Conservation (phyloP, 2,888 invertebrate species). For the Drosophila pseudotalamancana region DNA sequence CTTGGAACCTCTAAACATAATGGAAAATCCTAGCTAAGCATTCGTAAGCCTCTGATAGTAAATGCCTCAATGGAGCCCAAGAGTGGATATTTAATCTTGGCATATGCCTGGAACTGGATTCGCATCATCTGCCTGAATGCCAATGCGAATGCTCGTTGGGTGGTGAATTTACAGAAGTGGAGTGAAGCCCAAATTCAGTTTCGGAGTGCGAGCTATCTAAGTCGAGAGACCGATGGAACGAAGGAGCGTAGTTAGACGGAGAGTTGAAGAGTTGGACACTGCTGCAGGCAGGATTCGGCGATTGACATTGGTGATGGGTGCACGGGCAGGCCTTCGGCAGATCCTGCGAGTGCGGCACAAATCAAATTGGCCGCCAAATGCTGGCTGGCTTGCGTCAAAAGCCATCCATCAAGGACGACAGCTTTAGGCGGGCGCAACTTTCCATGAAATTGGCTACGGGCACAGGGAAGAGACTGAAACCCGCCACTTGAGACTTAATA, state of each 20-base stretch:
- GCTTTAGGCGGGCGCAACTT: constrained; percentile 68
- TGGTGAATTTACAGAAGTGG: constrained; percentile 22
- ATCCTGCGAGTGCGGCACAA: constrained; percentile 44
- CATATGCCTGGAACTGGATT: not conserved
- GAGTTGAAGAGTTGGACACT: constrained; percentile 15
- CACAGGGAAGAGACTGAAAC: constrained; percentile 30
- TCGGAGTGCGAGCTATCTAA: not conserved
- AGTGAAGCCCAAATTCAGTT: constrained; percentile 35
- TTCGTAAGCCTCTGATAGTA: not conserved
- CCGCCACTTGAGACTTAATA: constrained; percentile 76
- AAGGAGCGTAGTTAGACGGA: constrained; percentile 27
- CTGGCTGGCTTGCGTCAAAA: constrained; percentile 61
- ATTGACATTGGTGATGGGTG: constrained; percentile 19
- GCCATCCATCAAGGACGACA: constrained; percentile 72
- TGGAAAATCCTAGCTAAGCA: not conserved
- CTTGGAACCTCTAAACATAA: not conserved
- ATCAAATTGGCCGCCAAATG: constrained; percentile 75
- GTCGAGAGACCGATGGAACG: not conserved
- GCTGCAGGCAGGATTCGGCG: constrained; percentile 37
- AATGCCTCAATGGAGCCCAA: not conserved
- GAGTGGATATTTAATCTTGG: not conserved
- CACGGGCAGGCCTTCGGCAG: not conserved
- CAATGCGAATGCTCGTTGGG: not conserved
- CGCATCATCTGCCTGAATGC: constrained; percentile 4
- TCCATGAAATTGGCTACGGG: constrained; percentile 73